phyloP scores from a whole-genome alignment of 2,113 vertebrate genomes.

The Menidia beryllina region DNA sequence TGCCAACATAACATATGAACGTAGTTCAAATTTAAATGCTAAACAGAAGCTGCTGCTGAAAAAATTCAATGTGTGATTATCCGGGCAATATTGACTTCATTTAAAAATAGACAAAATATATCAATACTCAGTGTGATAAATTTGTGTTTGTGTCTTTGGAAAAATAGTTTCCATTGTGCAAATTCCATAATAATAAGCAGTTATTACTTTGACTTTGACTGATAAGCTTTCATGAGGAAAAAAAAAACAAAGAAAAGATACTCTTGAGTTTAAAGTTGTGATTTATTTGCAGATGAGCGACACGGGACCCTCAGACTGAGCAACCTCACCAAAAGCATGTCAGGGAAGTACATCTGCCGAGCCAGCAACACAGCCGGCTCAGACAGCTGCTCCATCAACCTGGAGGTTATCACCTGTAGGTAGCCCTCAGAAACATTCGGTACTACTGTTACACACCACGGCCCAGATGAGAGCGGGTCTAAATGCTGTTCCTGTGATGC shows the following conservation, averaged over 20 bases:
- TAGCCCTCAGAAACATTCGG: constrained; percentile 21
- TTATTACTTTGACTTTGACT: too few relatives aligned
- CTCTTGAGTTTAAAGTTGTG: constrained; percentile 14
- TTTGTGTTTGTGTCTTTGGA: too few relatives aligned
- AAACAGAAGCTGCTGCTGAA: too few relatives aligned
- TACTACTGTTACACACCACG: background rate
- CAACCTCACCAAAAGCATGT: constrained; percentile 88
- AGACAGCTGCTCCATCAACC: constrained; percentile 87
- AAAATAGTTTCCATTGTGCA: too few relatives aligned
- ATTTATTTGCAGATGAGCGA: constrained; percentile 79
- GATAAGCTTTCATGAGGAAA: background rate
- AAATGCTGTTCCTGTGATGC: constrained; percentile 4
- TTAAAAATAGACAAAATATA: too few relatives aligned
- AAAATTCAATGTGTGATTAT: too few relatives aligned
- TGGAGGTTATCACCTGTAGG: constrained; percentile 88
- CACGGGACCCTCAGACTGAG: constrained; percentile 85
- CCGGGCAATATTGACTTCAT: too few relatives aligned
- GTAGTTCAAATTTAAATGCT: too few relatives aligned
- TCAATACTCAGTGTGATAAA: too few relatives aligned
- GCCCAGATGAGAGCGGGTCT: background rate
- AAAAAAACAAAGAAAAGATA: background rate
- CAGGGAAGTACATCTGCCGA: constrained; percentile 88
- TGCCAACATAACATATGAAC: too few relatives aligned
- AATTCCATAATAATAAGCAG: too few relatives aligned
- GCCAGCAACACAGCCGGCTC: constrained; percentile 86